Evolutionary conservation across 2,113 vertebrate species (phyloP).

Genomic region (Pseudorasbora parva): DNA sequence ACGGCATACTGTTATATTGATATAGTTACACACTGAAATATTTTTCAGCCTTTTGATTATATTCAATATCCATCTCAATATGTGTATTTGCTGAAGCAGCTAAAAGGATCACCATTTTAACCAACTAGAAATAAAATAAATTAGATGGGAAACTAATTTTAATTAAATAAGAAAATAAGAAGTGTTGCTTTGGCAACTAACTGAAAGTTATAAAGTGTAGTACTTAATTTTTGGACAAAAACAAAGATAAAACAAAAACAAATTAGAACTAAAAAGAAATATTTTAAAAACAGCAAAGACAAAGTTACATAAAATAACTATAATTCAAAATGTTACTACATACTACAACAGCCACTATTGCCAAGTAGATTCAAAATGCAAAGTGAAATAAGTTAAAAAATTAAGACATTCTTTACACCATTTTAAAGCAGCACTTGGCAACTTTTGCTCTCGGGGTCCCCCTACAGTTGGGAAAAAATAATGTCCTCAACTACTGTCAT

Average conservation of each 20-base stretch:
- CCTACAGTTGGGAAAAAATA: too few relatives aligned
- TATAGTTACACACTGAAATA: background rate
- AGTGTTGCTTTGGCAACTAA: background rate
- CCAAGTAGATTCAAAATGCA: background rate
- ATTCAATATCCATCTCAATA: background rate
- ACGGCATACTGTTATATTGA: too few relatives aligned
- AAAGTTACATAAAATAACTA: background rate
- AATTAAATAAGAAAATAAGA: background rate
- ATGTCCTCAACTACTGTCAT: too few relatives aligned
- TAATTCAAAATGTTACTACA: background rate
- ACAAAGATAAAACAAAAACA: background rate
- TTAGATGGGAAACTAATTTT: background rate
- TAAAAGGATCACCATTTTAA: background rate
- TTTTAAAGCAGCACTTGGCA: too few relatives aligned
- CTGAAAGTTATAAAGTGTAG: background rate
- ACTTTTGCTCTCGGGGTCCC: too few relatives aligned
- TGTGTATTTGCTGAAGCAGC: background rate
- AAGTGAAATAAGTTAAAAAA: too few relatives aligned
- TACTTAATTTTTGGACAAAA: too few relatives aligned
- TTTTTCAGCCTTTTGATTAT: background rate
- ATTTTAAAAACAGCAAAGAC: background rate
- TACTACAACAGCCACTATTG: background rate
- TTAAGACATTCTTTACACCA: too few relatives aligned
- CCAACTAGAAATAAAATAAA: background rate
- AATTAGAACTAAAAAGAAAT: background rate